These are phyloP conservation scores for Caloenas nicobarica DNA, from an alignment of 2,113 vertebrate genomes.

Conservation along the genomic window DNA sequence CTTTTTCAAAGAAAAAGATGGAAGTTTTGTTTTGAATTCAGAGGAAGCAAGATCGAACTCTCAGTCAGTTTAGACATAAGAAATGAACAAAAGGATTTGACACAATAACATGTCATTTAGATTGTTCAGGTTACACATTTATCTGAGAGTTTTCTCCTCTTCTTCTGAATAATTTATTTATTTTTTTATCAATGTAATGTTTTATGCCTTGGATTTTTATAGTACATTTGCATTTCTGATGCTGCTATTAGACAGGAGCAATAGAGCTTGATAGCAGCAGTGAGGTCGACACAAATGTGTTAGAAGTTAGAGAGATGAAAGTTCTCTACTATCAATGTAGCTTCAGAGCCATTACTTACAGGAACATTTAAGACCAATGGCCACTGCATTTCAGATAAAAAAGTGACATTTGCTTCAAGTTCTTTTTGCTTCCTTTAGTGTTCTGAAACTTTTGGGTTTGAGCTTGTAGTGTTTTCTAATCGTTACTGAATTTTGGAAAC, in stretches of 20 bases:
- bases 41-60: background rate
- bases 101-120: background rate
- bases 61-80: background rate
- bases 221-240: constrained; percentile 4
- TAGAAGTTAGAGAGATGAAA: background rate
- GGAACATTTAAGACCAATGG: background rate
- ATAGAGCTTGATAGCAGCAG: background rate
- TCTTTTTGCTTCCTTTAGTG: background rate
- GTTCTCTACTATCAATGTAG: background rate
- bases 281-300: rapidly evolving
- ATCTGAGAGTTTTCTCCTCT: background rate
- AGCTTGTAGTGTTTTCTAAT: background rate
- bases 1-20: background rate
- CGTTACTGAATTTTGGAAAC: background rate
- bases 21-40: background rate
- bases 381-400: background rate
- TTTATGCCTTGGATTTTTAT: background rate
- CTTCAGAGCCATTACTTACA: background rate
- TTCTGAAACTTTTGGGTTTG: background rate
- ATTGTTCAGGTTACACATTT: background rate
- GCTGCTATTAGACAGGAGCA: background rate
- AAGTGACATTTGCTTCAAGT: background rate
- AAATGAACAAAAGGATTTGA: background rate
- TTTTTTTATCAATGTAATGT: background rate
- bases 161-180: background rate